Evolutionary conservation across 2,888 invertebrate species (phyloP).

Genomic region (Alloscopus bannaensis): DNA sequence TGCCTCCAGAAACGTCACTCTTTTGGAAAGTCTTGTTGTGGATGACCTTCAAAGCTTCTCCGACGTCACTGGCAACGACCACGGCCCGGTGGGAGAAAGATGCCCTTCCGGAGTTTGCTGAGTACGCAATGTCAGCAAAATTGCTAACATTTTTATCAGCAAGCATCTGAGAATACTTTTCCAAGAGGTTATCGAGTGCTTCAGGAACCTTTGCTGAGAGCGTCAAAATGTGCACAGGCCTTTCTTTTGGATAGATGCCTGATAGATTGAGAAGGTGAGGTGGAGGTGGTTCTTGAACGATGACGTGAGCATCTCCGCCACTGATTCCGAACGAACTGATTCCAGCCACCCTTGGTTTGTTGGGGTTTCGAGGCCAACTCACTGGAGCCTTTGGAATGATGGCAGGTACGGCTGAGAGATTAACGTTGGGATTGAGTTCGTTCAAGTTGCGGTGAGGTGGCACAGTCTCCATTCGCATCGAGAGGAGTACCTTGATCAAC

Average conservation of each 20-base stretch:
- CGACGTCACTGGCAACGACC: conserved; percentile 39
- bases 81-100: conserved; percentile 49
- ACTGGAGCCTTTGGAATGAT: not conserved
- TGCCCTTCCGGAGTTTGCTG: conserved; percentile 57
- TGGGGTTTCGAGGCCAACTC: not conserved
- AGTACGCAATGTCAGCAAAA: conserved; percentile 44
- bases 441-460: conserved; percentile 20
- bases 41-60: conserved; percentile 16
- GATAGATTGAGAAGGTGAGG: not conserved
- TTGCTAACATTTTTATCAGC: not conserved
- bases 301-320: conserved; percentile 23
- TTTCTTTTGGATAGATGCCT: no score
- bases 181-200: conserved; percentile 38
- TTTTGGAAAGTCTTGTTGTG: not conserved
- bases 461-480: not conserved
- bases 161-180: not conserved
- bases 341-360: not conserved
- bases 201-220: conserved; percentile 58
- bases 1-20: not conserved
- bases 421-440: conserved; percentile 4
- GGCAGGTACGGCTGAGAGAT: conserved; percentile 1
- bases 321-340: conserved; percentile 23
- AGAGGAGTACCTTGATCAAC: conserved; percentile 11
- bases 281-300: conserved; percentile 13
- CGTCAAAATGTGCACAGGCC: conserved; percentile 57